These are phyloP conservation scores for Cynopterus brachyotis DNA, from an alignment of 2,113 vertebrate species.

Conservation along the genomic window DNA sequence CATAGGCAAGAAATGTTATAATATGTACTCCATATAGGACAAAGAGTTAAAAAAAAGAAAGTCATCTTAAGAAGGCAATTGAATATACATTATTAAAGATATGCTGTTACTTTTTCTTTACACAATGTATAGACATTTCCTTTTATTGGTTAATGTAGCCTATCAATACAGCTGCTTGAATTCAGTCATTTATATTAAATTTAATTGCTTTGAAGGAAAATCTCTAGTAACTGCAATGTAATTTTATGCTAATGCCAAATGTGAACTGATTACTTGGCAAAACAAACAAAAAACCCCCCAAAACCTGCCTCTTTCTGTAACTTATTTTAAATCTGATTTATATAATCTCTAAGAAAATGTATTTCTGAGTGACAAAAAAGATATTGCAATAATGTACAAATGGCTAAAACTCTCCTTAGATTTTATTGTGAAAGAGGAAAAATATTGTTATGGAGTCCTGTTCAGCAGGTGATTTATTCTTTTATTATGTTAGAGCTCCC, in stretches of 20 bases:
- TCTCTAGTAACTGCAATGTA: constrained; percentile 49
- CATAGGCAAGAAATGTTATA: not conserved
- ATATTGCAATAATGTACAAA: not conserved
- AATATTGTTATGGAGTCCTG: not conserved
- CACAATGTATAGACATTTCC: constrained; percentile 46
- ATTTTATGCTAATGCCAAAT: constrained; percentile 63
- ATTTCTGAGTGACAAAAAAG: not conserved
- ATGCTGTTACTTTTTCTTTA: constrained; percentile 68
- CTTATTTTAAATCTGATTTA: constrained; percentile 60
- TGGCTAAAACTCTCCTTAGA: not conserved
- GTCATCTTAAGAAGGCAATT: constrained; percentile 58
- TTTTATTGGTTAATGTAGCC: constrained; percentile 70
- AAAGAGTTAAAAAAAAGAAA: not conserved
- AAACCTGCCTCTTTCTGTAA: constrained; percentile 21
- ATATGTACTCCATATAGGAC: not conserved
- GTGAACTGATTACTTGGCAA: not conserved
- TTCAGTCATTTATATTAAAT: constrained; percentile 73
- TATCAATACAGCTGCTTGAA: constrained; percentile 62
- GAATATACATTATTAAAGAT: constrained; percentile 65
- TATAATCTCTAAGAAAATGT: constrained; percentile 18
- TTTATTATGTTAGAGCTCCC: constrained; percentile 82
- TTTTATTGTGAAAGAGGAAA: not conserved
- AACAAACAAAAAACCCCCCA: not conserved
- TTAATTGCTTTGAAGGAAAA: constrained; percentile 78
- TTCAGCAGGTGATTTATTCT: not conserved